phyloP scores from a whole-genome alignment of 2,797 vertebrate species.

The Delichon dasypus region DNA sequence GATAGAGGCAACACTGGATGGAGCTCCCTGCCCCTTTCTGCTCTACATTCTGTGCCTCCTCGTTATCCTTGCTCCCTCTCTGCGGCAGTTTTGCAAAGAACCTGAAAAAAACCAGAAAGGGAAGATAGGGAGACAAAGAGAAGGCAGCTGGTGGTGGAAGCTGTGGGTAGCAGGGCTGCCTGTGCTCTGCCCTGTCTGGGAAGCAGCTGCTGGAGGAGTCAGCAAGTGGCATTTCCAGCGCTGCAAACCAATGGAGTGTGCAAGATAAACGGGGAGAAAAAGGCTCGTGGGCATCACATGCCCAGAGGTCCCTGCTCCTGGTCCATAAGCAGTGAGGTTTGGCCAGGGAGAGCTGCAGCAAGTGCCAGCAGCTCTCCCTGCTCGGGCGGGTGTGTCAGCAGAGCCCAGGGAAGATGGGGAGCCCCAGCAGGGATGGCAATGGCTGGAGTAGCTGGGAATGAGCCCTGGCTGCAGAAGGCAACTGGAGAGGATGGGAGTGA shows the following conservation, averaged over 20 bases:
- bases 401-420: neutral
- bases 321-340: neutral
- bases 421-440: neutral
- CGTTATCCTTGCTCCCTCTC: neutral
- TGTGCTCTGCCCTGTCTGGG: neutral
- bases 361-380: neutral
- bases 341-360: neutral
- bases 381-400: neutral
- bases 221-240: neutral
- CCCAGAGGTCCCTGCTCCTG: neutral
- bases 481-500: neutral
- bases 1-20: rapidly evolving
- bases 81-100: neutral
- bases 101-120: neutral
- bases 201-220: neutral
- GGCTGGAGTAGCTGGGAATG: neutral
- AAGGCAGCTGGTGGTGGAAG: neutral
- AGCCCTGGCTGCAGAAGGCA: neutral
- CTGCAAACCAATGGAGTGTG: neutral
- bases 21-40: no score
- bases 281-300: neutral
- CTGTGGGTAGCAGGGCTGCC: neutral
- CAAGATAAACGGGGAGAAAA: neutral
- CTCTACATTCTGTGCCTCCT: neutral
- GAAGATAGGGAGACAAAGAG: neutral